A percentile compares a stretch with the other conserved stretches of the same genome.
Conservation (phyloP, 1,140 invertebrate species). For the Procambarus virginalis region DNA sequence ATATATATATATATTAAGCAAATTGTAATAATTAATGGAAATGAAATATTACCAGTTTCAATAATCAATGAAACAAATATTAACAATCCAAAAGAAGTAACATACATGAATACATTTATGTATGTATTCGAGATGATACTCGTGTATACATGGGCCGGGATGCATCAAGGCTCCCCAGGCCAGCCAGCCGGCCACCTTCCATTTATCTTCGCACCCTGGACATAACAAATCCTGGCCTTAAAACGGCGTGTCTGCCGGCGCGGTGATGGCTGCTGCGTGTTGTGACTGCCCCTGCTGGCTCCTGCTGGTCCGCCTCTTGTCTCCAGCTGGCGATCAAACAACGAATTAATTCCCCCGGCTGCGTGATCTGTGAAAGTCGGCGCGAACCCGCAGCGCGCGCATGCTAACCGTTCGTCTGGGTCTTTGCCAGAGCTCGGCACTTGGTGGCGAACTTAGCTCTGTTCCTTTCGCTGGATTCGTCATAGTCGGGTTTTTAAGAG, state of each 20-base stretch:
- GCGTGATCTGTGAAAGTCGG: conserved; percentile 19
- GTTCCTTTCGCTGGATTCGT: background rate
- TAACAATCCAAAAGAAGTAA: too few species aligned
- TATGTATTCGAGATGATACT: too few species aligned
- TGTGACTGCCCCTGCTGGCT: conserved; percentile 58
- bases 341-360: conserved; percentile 61
- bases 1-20: too few species aligned
- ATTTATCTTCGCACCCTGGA: conserved; percentile 16
- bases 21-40: too few species aligned
- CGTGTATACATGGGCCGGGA: too few species aligned
- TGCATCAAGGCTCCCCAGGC: too few species aligned
- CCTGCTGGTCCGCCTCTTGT: conserved; percentile 56
- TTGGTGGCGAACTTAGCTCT: background rate
- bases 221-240: conserved; percentile 40
- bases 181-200: background rate
- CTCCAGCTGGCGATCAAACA: conserved; percentile 60
- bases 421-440: background rate
- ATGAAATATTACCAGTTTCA: too few species aligned
- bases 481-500: background rate
- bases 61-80: too few species aligned
- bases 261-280: conserved; percentile 51
- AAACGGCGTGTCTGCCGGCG: conserved; percentile 44
- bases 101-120: too few species aligned
- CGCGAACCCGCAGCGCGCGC: conserved; percentile 16
- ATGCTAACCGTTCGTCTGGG: conserved; percentile 23